Evolutionary conservation across 1,140 invertebrate genomes (phyloP).

Genomic region (Drosophila kikkawai): DNA sequence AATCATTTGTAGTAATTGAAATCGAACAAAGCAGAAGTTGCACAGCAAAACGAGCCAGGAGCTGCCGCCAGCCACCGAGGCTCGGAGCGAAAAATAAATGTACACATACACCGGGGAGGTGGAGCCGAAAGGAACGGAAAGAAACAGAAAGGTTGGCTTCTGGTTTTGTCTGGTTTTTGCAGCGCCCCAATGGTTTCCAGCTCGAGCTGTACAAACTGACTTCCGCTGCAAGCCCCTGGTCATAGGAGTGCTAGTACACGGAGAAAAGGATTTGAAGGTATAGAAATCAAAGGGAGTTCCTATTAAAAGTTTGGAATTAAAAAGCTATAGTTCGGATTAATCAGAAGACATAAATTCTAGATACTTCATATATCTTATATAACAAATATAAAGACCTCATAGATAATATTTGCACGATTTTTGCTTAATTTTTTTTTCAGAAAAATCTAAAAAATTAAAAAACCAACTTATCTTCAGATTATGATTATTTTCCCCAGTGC

Average conservation of each 20-base stretch:
- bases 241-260: background rate
- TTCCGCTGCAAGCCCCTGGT: conserved; percentile 54
- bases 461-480: background rate
- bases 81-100: conserved; percentile 30
- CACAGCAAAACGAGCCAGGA: conserved; percentile 28
- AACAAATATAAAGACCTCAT: no score
- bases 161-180: conserved; percentile 41
- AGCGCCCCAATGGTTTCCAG: conserved; percentile 62
- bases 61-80: conserved; percentile 35
- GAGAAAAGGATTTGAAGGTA: background rate
- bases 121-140: background rate
- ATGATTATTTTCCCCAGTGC: conserved; percentile 2
- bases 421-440: background rate
- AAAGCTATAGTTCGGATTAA: fast-evolving
- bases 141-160: conserved; percentile 20
- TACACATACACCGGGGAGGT: conserved; percentile 15
- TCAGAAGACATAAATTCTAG: no score
- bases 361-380: no score
- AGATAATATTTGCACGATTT: no score
- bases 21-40: conserved; percentile 73
- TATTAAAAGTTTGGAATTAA: background rate
- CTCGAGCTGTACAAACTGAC: conserved; percentile 72
- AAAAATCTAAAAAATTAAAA: background rate
- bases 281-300: background rate
- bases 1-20: conserved; percentile 82